Evolutionary conservation across 2,113 vertebrate genomes (phyloP), one percentile per base, ranked within the genome.

Genomic region (Salvelinus namaycush): DNA sequence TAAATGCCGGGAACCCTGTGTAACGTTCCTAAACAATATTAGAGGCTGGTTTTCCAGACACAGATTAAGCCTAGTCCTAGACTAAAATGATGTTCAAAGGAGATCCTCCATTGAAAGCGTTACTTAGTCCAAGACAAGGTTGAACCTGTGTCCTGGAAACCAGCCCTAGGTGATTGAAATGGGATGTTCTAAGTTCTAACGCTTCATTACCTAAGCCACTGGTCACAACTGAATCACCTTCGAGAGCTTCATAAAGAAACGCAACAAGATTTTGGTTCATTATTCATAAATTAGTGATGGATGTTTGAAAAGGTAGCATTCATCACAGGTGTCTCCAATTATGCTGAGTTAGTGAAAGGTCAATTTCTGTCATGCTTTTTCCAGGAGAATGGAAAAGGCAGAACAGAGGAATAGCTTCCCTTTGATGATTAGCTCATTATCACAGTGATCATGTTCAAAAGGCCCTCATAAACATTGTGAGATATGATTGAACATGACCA

Each of bases 261-360:
- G 75, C 79, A 75, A 81, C 84, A 81, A 76, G 81, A 79, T 77
- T 68, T 77, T 79, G 39, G 39, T 48, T 62, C 78, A 79, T 77
- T 78, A 77, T 66, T 81, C 59, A 66, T 76, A 81, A 74, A 83
- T 86, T 83, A 81, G 72, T 79, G 72, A 60, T 66, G 31, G 74
- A 72, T 68, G 70, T 83, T 70, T 77, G 75, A 81, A 73, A 87
- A 80, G 82, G 84, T 80, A 84, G 78, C 84, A 77, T 81, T 88
- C 74, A 81, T 83, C 79, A 78, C 83, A 83, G 70, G 49, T 78
- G 44, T 78, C 83, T 77, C 24, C 81, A 78, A 54, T 84, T 81
- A 80, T 65, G 66, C 51, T 81, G 72, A 76, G 76, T 76, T 81
- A 48, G 68, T 49, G 70, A 83, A 88, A 86, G 87, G 84, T 83